These are phyloP conservation scores for Sylvia atricapilla DNA, from an alignment of 2,113 vertebrate species.

Conservation along the genomic window DNA sequence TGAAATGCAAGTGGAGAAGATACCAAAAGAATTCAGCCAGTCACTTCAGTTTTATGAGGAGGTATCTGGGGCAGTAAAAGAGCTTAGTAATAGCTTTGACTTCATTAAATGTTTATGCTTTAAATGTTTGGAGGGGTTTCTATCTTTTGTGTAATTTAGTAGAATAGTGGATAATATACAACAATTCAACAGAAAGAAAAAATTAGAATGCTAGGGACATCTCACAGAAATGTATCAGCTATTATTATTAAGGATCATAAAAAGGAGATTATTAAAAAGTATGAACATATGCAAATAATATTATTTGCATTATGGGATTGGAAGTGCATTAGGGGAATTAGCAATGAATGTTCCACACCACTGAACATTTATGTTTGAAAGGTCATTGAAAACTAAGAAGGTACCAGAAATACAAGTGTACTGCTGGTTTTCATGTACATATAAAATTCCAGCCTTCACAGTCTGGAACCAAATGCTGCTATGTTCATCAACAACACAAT, in stretches of 20 bases:
- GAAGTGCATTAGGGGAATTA: neutral
- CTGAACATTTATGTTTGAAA: neutral
- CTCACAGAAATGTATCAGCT: neutral
- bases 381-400: neutral
- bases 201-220: neutral
- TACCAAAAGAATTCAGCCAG: neutral
- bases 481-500: neutral
- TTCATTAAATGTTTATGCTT: neutral
- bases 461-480: neutral
- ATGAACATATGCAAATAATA: neutral
- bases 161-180: neutral
- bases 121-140: neutral
- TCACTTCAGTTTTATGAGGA: neutral
- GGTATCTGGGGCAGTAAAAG: neutral
- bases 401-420: neutral
- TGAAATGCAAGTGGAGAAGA: neutral
- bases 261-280: neutral
- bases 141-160: neutral
- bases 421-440: neutral
- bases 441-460: neutral
- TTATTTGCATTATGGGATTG: constrained; percentile 1
- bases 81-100: neutral
- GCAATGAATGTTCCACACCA: neutral
- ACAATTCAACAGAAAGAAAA: neutral
- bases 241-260: neutral